Conservation (phyloP, 2,888 invertebrate species). For the Torymus texanus region DNA sequence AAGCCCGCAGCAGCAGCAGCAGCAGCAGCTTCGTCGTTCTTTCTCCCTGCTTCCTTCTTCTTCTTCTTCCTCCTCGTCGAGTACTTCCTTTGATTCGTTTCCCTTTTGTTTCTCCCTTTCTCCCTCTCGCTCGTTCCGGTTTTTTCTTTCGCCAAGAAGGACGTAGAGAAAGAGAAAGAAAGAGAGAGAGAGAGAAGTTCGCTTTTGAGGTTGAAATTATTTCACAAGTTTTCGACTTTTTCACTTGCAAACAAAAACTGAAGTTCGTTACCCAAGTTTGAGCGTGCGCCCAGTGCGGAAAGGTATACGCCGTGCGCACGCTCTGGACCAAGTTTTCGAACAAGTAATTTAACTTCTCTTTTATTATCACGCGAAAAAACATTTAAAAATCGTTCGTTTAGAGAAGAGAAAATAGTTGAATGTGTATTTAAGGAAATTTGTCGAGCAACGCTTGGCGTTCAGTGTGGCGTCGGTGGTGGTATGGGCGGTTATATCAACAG, state of each 20-base stretch:
- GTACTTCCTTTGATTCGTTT: conserved; percentile 32
- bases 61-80: conserved; percentile 8
- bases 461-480: too few relatives aligned
- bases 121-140: background rate
- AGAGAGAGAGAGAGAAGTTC: background rate
- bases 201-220: conserved; percentile 44
- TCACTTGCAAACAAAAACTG: conserved; percentile 39
- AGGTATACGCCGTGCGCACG: background rate
- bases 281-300: background rate
- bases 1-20: background rate
- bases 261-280: conserved; percentile 43
- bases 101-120: background rate
- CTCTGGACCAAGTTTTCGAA: conserved; percentile 6
- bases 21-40: background rate
- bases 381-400: conserved; percentile 43
- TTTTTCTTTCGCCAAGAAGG: conserved; percentile 1
- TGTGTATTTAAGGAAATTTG: conserved; percentile 48
- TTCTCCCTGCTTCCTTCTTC: conserved; percentile 1
- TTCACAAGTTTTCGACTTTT: conserved; percentile 43
- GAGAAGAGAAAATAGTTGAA: conserved; percentile 30
- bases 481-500: conserved; percentile 14
- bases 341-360: conserved; percentile 45
- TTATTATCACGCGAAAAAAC: conserved; percentile 36
- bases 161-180: too few relatives aligned
- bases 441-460: background rate